phyloP scores from a whole-genome alignment of 2,113 vertebrate genomes.

The Pandion haliaetus region DNA sequence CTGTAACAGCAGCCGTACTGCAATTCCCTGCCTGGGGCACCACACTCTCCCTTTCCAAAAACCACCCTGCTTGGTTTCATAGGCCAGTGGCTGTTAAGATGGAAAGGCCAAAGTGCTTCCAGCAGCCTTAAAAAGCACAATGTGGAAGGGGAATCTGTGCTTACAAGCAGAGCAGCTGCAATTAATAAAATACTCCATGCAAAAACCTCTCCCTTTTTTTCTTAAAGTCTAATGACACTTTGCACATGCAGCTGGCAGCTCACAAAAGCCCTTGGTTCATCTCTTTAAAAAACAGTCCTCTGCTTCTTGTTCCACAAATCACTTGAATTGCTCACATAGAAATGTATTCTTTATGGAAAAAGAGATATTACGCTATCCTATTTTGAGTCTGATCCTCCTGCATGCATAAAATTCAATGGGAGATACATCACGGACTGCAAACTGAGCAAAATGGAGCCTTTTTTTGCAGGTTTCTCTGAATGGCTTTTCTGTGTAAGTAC shows the following conservation, averaged over 20 bases:
- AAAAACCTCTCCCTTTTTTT: conserved; percentile 9
- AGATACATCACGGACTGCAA: neutral
- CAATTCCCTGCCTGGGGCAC: neutral
- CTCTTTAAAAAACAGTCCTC: neutral
- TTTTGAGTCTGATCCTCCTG: neutral
- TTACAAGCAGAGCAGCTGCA: conserved; percentile 18
- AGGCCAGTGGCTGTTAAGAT: neutral
- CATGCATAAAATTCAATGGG: neutral
- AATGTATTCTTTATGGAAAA: neutral
- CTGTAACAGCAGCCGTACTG: neutral
- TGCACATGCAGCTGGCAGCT: conserved; percentile 45
- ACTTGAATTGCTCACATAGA: neutral
- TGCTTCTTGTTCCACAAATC: conserved; percentile 28
- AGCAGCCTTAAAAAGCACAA: neutral
- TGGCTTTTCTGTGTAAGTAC: neutral
- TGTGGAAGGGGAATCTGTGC: neutral
- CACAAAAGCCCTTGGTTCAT: conserved; percentile 26
- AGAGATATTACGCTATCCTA: neutral
- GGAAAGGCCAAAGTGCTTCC: neutral
- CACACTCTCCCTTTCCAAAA: neutral
- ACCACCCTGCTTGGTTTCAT: neutral
- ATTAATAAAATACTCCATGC: conserved; percentile 1
- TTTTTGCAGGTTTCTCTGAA: neutral
- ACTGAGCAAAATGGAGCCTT: neutral
- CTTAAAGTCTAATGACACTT: conserved; percentile 28